Percentiles rank a stretch among this genome's conserved stretches.
phyloP scores from a whole-genome alignment of 2,113 vertebrate species.

The Apodemus speciosus region DNA sequence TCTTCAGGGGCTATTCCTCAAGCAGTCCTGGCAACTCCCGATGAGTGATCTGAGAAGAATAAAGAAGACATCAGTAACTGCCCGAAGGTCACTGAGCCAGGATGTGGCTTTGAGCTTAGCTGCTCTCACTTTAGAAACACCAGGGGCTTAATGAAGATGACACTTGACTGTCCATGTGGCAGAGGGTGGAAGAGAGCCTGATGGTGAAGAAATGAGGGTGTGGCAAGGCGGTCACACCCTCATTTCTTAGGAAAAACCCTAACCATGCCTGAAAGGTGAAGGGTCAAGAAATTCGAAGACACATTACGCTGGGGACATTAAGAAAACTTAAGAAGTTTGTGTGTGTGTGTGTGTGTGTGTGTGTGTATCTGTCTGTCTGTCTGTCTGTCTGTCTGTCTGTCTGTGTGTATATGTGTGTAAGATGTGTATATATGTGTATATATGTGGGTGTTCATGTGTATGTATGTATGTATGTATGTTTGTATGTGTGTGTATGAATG shows the following conservation, averaged over 20 bases:
- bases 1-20: no score
- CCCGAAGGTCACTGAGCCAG: neutral
- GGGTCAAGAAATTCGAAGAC: neutral
- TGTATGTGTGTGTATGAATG: neutral
- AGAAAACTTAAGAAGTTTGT: neutral
- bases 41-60: neutral
- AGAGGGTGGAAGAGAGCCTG: neutral
- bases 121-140: neutral
- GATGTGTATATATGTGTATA: neutral
- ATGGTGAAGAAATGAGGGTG: neutral
- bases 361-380: rapidly evolving
- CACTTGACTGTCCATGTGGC: neutral
- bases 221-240: neutral
- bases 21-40: neutral
- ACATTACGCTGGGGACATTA: no score
- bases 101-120: neutral
- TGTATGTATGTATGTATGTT: neutral
- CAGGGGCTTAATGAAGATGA: neutral
- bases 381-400: no score
- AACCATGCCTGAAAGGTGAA: neutral
- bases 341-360: neutral
- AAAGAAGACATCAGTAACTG: neutral
- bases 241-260: neutral
- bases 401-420: neutral
- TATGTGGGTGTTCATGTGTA: neutral